phyloP scores from a whole-genome alignment of 2,888 invertebrate genomes.

The Geotrupes spiniger region DNA sequence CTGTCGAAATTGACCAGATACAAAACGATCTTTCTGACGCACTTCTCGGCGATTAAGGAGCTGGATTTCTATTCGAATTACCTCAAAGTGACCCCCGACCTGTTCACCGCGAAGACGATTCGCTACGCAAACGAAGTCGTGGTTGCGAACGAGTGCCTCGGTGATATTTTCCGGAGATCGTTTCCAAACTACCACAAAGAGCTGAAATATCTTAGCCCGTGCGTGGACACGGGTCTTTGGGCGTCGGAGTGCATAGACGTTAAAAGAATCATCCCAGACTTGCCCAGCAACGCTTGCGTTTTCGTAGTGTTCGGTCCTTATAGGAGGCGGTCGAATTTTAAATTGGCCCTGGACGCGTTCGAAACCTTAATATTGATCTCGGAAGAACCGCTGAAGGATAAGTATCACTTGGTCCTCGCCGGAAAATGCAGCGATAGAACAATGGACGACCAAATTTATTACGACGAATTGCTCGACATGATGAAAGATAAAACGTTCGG shows the following conservation, averaged over 20 bases:
- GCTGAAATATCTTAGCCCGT: slow-evolving; percentile 37
- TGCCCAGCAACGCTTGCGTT: slow-evolving; percentile 36
- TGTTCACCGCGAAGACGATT: slow-evolving; percentile 38
- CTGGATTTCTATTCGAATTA: slow-evolving; percentile 27
- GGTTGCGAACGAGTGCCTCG: slow-evolving; percentile 39
- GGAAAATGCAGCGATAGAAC: slow-evolving; percentile 36
- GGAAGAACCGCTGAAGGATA: slow-evolving; percentile 34
- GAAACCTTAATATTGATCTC: slow-evolving; percentile 39
- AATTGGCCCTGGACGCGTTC: slow-evolving; percentile 41
- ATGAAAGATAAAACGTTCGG: slow-evolving; percentile 39
- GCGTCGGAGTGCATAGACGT: slow-evolving; percentile 38
- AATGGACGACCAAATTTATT: slow-evolving; percentile 36
- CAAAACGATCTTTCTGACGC: slow-evolving; percentile 39
- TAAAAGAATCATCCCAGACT: slow-evolving; percentile 41
- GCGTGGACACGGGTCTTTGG: slow-evolving; percentile 43
- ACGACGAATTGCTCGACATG: slow-evolving; percentile 37
- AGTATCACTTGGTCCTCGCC: slow-evolving; percentile 42
- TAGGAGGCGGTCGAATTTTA: slow-evolving; percentile 40
- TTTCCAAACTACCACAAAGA: slow-evolving; percentile 35
- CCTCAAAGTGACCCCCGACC: slow-evolving; percentile 35
- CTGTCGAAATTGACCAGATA: slow-evolving; percentile 37
- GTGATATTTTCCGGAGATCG: slow-evolving; percentile 39
- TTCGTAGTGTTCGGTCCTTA: slow-evolving; percentile 43
- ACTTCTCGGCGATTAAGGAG: slow-evolving; percentile 27
- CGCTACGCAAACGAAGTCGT: slow-evolving; percentile 42